These are phyloP conservation scores for Drosophila anceps DNA, from an alignment of 2,888 invertebrate species.

Conservation along the genomic window DNA sequence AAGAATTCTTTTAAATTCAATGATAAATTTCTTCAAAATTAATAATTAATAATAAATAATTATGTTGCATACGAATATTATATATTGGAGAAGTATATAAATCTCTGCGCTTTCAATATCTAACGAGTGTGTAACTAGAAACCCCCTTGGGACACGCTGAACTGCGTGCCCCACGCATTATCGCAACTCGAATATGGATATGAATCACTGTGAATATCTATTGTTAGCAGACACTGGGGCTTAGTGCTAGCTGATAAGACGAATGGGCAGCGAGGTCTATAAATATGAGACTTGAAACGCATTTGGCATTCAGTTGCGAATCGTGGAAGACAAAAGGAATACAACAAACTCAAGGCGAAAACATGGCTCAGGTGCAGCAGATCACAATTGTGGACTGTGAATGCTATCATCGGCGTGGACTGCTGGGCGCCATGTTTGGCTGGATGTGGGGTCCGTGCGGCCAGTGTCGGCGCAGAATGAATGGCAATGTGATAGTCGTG, in stretches of 20 bases:
- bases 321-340: neutral
- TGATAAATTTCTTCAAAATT: too few relatives aligned
- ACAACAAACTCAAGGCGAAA: neutral
- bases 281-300: neutral
- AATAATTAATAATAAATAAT: too few relatives aligned
- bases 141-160: neutral
- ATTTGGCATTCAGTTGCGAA: conserved; percentile 9
- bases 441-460: conserved; percentile 28
- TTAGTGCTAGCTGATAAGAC: conserved; percentile 7
- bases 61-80: too few relatives aligned
- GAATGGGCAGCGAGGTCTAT: neutral
- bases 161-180: neutral
- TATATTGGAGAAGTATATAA: neutral
- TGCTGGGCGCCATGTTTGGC: conserved; percentile 14
- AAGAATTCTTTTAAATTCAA: too few relatives aligned
- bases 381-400: conserved; percentile 7
- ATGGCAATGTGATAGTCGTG: conserved; percentile 15
- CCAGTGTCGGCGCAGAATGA: conserved; percentile 1
- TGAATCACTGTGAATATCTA: conserved; percentile 21
- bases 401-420: conserved; percentile 13
- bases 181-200: neutral
- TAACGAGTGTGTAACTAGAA: neutral
- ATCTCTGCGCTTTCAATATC: neutral
- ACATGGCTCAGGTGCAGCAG: conserved; percentile 20
- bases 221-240: neutral